Evolutionary conservation across 2,888 invertebrate species (phyloP).

Genomic region (Tiliacea citrago): DNA sequence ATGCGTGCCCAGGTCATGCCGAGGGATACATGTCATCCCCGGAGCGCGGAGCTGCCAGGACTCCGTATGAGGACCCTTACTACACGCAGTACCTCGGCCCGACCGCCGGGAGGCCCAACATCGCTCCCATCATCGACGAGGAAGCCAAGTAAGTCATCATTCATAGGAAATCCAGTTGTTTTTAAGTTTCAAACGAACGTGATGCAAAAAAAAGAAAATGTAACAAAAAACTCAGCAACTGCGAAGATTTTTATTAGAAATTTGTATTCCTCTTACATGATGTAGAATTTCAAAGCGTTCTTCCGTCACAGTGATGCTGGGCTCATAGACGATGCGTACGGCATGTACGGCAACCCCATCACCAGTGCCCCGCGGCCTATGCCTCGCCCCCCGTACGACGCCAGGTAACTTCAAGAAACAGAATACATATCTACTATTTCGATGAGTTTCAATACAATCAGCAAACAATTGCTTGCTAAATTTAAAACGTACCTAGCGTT

Average conservation of each 20-base stretch:
- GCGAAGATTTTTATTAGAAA: background rate
- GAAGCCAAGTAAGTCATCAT: slow-evolving; percentile 92
- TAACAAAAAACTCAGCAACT: background rate
- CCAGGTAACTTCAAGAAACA: slow-evolving; percentile 76
- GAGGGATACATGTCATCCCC: slow-evolving; percentile 97
- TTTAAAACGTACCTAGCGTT: background rate
- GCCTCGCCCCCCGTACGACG: slow-evolving; percentile 85
- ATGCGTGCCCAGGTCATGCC: slow-evolving; percentile 74
- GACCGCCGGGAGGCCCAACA: slow-evolving; percentile 92
- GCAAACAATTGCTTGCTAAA: background rate
- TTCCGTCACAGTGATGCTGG: slow-evolving; percentile 79
- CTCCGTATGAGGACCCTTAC: slow-evolving; percentile 96
- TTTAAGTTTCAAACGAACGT: background rate
- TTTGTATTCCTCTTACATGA: background rate
- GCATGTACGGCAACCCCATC: slow-evolving; percentile 83
- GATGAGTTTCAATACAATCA: background rate
- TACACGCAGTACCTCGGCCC: slow-evolving; percentile 94
- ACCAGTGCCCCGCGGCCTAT: slow-evolving; percentile 81
- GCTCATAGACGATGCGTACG: slow-evolving; percentile 85
- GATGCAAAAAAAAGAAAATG: background rate
- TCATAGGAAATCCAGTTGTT: background rate
- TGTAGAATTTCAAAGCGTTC: slow-evolving; percentile 17
- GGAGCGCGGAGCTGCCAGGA: slow-evolving; percentile 93
- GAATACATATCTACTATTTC: slow-evolving; percentile 1
- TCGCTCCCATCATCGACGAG: slow-evolving; percentile 98